phyloP scores from a whole-genome alignment of 2,113 vertebrate species.

The Pluvianellus socialis region DNA sequence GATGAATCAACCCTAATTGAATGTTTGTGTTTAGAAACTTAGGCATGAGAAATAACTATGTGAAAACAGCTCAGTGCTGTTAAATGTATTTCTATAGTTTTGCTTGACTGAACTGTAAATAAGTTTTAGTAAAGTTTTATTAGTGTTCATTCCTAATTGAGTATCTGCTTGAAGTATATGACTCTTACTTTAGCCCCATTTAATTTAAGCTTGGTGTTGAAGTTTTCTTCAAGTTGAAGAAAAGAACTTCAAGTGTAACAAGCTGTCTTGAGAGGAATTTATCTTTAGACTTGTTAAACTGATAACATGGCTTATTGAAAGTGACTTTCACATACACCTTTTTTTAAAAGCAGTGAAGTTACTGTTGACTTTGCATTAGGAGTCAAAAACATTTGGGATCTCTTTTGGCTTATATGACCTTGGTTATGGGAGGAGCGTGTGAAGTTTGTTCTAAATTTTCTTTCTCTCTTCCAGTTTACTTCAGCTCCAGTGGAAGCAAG shows the following conservation, averaged over 20 bases:
- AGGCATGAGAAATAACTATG: not conserved
- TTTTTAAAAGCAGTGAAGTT: not conserved
- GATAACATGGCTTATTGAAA: not conserved
- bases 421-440: not conserved
- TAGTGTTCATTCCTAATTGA: not conserved
- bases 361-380: not conserved
- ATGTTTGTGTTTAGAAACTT: not conserved
- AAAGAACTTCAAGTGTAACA: not conserved
- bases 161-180: not conserved
- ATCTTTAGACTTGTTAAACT: not conserved
- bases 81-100: not conserved
- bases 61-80: not conserved
- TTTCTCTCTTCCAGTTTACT: slow-evolving; percentile 83
- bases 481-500: slow-evolving; percentile 99
- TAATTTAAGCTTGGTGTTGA: not conserved
- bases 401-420: not conserved
- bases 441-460: not conserved
- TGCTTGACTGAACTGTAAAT: not conserved
- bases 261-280: not conserved
- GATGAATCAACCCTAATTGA: not conserved
- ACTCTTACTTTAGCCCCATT: not conserved
- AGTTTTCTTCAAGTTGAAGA: not conserved
- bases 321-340: not conserved
- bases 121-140: not conserved
- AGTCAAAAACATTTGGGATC: not conserved